Evolutionary conservation across 2,797 vertebrate genomes (phyloP).

Genomic region (Eulemur rubriventer): DNA sequence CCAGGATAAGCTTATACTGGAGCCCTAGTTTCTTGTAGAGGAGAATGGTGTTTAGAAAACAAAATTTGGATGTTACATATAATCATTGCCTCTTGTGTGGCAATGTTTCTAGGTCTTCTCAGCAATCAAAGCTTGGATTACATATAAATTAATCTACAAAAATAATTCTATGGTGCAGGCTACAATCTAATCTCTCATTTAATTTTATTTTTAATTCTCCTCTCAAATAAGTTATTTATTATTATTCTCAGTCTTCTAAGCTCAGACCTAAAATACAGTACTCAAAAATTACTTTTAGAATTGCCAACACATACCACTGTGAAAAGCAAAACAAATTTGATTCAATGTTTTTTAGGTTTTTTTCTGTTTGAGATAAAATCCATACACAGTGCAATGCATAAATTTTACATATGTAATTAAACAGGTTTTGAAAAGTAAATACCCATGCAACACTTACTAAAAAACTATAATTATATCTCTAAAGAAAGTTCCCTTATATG

Average conservation of each 20-base stretch:
- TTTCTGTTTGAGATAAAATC: background rate
- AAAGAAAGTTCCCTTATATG: background rate
- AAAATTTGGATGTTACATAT: background rate
- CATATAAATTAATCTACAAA: background rate
- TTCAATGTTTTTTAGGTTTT: background rate
- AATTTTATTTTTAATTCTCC: background rate
- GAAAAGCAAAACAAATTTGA: background rate
- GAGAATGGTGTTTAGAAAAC: background rate
- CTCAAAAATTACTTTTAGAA: background rate
- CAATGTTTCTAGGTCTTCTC: background rate
- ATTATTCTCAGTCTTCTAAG: background rate
- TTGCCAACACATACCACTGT: background rate
- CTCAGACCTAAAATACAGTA: background rate
- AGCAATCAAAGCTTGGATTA: background rate
- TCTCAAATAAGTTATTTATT: background rate
- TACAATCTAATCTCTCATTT: background rate
- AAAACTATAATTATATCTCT: background rate
- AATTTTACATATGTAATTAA: background rate
- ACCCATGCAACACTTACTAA: background rate
- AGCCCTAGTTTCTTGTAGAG: background rate
- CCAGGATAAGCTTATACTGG: background rate
- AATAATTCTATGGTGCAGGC: background rate
- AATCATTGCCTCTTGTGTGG: background rate
- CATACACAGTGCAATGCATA: background rate
- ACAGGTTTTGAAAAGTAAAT: background rate